Percentiles rank a stretch among this genome's conserved stretches.
Evolutionary conservation across 1,140 invertebrate species (phyloP).

Genomic region (Dinoponera quadriceps): DNA sequence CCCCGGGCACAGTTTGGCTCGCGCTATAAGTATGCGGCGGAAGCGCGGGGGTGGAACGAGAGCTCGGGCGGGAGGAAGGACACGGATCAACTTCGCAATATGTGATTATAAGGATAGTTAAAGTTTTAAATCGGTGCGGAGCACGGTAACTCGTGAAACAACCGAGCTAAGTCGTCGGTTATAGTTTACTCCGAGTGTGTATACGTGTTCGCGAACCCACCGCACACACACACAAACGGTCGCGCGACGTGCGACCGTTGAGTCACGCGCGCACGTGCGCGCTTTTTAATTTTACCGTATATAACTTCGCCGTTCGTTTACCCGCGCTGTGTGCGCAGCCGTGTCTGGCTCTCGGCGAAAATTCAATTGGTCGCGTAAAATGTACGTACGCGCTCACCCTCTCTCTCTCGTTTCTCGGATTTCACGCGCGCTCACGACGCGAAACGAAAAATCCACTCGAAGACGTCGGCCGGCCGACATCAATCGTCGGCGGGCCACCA

Average conservation of each 20-base stretch:
- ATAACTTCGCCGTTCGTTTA: slow-evolving; percentile 59
- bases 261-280: slow-evolving; percentile 50
- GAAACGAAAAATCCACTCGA: slow-evolving; percentile 46
- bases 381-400: slow-evolving; percentile 24
- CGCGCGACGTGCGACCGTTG: slow-evolving; percentile 49
- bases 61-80: slow-evolving; percentile 9
- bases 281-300: slow-evolving; percentile 62
- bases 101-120: slow-evolving; percentile 83
- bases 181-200: slow-evolving; percentile 12
- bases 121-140: slow-evolving; percentile 83
- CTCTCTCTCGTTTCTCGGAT: slow-evolving; percentile 27
- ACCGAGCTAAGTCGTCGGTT: slow-evolving; percentile 28
- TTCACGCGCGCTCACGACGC: slow-evolving; percentile 29
- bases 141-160: slow-evolving; percentile 70
- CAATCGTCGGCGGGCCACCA: slow-evolving; percentile 15
- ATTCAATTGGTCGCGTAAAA: slow-evolving; percentile 61
- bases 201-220: background rate
- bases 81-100: slow-evolving; percentile 81
- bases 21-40: slow-evolving; percentile 33
- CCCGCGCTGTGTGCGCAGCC: slow-evolving; percentile 55
- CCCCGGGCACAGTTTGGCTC: slow-evolving; percentile 47
- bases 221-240: slow-evolving; percentile 57
- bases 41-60: background rate
- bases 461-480: slow-evolving; percentile 23
- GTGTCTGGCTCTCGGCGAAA: slow-evolving; percentile 57